Conservation (phyloP, 2,888 invertebrate species). For the Polydrusus pterygomalis region DNA sequence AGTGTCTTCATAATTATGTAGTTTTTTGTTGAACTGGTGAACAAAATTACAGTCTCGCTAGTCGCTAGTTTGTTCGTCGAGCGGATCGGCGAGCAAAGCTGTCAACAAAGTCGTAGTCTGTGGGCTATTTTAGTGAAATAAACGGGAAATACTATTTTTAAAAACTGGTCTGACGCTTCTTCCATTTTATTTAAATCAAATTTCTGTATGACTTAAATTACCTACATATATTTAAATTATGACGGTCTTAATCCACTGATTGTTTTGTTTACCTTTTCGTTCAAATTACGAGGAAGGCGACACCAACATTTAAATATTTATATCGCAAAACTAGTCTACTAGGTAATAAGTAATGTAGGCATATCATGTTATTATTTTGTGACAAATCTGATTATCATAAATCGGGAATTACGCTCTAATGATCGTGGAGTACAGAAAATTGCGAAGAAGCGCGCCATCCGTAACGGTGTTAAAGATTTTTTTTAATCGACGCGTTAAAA, state of each 20-base stretch:
- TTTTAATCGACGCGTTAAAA: conserved; percentile 11
- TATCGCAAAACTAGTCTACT: conserved; percentile 4
- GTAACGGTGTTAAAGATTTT: conserved; percentile 15
- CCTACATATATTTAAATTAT: neutral
- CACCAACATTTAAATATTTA: conserved; percentile 12
- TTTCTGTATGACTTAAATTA: no score
- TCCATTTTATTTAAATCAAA: no score
- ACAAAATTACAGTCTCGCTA: no score
- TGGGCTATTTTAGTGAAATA: no score
- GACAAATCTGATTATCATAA: conserved; percentile 20
- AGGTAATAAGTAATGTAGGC: neutral
- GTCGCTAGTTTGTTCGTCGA: no score
- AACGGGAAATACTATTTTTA: no score
- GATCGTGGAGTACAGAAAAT: neutral
- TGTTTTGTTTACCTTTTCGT: conserved; percentile 13
- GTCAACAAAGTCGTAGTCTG: no score
- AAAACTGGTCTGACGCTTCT: no score
- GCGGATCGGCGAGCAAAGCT: no score
- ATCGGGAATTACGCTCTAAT: conserved; percentile 9
- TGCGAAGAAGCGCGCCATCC: conserved; percentile 2
- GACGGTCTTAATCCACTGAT: neutral
- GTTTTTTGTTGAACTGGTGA: no score
- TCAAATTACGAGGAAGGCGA: conserved; percentile 21
- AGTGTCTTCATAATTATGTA: no score
- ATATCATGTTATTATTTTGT: conserved; percentile 24